These are phyloP conservation scores for Drosophila pegasa DNA, from an alignment of 2,888 invertebrate genomes.

Conservation along the genomic window DNA sequence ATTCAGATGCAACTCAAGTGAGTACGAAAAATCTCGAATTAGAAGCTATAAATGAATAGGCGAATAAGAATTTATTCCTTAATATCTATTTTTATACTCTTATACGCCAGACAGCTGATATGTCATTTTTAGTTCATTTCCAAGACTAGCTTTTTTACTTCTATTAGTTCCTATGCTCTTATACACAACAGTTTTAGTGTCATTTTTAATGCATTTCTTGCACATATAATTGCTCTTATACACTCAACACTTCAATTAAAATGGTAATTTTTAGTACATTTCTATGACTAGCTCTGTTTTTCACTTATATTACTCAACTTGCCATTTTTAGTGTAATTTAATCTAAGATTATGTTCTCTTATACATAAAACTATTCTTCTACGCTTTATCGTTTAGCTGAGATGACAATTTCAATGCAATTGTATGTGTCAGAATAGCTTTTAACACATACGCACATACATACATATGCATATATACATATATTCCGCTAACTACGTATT, in stretches of 20 bases:
- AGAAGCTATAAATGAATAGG: too few relatives aligned
- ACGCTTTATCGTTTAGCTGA: neutral
- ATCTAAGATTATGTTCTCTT: neutral
- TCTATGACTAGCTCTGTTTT: too few relatives aligned
- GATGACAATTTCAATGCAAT: neutral
- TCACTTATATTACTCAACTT: too few relatives aligned
- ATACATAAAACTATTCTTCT: neutral
- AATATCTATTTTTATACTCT: too few relatives aligned
- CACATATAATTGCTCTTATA: neutral
- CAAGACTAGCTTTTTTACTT: too few relatives aligned
- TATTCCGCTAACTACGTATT: neutral
- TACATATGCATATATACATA: neutral
- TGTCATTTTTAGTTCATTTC: neutral
- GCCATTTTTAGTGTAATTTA: neutral
- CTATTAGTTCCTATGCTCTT: too few relatives aligned
- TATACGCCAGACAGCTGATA: neutral
- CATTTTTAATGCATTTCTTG: neutral
- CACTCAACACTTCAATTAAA: constrained; percentile 4
- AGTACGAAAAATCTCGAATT: constrained; percentile 85
- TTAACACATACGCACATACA: neutral
- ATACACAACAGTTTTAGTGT: too few relatives aligned
- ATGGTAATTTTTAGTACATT: too few relatives aligned
- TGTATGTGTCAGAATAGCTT: neutral
- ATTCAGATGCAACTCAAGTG: constrained; percentile 99
- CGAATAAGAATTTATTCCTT: too few relatives aligned